Conservation (phyloP, 2,797 vertebrate species). For the Sylvilagus floridanus region DNA sequence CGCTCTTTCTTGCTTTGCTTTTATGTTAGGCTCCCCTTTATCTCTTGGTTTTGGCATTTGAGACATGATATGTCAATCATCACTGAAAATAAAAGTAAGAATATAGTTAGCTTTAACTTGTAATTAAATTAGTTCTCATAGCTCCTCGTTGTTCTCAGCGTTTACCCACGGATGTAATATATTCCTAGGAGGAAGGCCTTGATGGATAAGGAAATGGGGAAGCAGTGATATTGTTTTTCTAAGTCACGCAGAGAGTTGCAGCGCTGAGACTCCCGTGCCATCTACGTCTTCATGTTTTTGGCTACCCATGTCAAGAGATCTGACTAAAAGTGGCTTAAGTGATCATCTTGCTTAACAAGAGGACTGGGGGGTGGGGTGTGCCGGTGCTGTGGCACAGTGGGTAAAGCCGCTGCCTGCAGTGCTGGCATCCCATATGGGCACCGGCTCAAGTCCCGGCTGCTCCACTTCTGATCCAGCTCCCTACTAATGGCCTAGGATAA, state of each 20-base stretch:
- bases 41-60: constrained; percentile 4
- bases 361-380: not conserved
- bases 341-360: not conserved
- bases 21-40: constrained; percentile 8
- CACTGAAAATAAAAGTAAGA: not conserved
- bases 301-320: not conserved
- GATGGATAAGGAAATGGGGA: not conserved
- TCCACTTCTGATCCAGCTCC: no score
- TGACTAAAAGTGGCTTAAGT: not conserved
- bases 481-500: no score
- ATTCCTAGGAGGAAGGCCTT: not conserved
- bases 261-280: not conserved
- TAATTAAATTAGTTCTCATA: constrained; percentile 45
- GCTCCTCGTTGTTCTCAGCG: not conserved
- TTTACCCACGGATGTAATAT: not conserved
- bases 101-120: not conserved
- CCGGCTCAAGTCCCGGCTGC: no score
- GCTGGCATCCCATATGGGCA: no score
- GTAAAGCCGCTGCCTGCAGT: no score
- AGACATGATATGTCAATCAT: not conserved
- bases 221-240: not conserved
- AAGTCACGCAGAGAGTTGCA: not conserved
- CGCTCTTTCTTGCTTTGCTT: not conserved
- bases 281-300: not conserved
- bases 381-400: no score